These are phyloP conservation scores for Pandemis corylana DNA, from an alignment of 2,888 invertebrate species.

Conservation along the genomic window DNA sequence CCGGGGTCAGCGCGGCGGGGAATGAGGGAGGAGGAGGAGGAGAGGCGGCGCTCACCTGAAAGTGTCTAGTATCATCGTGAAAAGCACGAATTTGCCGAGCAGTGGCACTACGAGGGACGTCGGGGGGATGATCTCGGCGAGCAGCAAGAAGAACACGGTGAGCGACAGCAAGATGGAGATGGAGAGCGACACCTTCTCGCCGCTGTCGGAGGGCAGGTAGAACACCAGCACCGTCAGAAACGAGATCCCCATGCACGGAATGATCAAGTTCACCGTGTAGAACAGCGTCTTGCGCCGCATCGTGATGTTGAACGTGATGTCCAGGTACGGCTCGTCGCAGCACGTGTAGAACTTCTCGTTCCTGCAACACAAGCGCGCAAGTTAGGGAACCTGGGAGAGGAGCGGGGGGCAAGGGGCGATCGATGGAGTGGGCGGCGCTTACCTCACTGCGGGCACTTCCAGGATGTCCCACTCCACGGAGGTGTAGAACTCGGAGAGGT, in stretches of 20 bases:
- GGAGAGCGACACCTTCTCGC: conserved; percentile 99
- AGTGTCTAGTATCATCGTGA: conserved; percentile 98
- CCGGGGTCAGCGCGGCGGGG: background rate
- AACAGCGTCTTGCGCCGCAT: conserved; percentile 98
- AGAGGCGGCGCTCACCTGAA: conserved; percentile 88
- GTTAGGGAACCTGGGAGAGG: conserved; percentile 6
- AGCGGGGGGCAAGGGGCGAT: background rate
- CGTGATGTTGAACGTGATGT: conserved; percentile 98
- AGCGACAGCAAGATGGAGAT: conserved; percentile 97
- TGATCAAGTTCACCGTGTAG: conserved; percentile 98
- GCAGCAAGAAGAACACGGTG: conserved; percentile 98
- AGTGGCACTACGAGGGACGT: conserved; percentile 97
- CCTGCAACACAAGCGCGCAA: conserved; percentile 75
- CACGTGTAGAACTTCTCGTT: conserved; percentile 98
- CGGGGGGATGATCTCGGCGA: conserved; percentile 86
- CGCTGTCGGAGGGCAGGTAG: conserved; percentile 98
- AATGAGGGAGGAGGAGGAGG: background rate
- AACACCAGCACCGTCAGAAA: conserved; percentile 98
- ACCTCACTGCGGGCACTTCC: conserved; percentile 97
- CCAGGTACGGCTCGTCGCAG: conserved; percentile 98
- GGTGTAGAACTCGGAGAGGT: conserved; percentile 98
- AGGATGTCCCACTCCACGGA: conserved; percentile 99
- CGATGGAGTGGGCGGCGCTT: background rate
- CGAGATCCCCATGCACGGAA: conserved; percentile 98
- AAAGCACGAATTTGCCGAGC: conserved; percentile 96